phyloP scores from a whole-genome alignment of 2,888 invertebrate genomes.

The Caenorhabditis wallacei region DNA sequence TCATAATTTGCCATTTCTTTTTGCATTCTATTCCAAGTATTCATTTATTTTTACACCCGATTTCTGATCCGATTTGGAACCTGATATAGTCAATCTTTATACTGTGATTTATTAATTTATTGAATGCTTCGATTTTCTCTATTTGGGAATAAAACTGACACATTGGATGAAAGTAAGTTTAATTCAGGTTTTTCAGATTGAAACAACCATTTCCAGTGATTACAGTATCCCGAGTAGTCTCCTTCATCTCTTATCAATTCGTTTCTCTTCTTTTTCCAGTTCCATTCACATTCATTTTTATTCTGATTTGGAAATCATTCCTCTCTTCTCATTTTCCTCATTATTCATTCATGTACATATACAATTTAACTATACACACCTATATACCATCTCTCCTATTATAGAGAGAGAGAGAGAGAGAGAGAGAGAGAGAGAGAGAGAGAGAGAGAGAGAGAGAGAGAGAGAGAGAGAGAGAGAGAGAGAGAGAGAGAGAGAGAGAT shows the following conservation, averaged over 20 bases:
- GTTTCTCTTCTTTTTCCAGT: neutral
- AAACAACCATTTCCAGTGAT: no score
- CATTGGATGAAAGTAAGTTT: constrained; percentile 1
- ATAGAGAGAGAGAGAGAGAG: constrained; percentile 8
- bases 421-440: no score
- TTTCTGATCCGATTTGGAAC: neutral
- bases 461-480: no score
- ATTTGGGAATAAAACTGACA: neutral
- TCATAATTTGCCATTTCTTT: constrained; percentile 14
- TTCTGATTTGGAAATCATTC: neutral
- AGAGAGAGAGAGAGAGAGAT: no score
- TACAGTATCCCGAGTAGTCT: no score
- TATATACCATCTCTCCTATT: constrained; percentile 22
- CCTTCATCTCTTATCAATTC: no score
- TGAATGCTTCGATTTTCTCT: neutral
- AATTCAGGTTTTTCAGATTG: no score
- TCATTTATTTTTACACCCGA: neutral
- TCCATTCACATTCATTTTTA: neutral
- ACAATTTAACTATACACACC: constrained; percentile 33
- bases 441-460: no score
- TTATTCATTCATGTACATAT: constrained; percentile 26
- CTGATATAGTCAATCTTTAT: constrained; percentile 6
- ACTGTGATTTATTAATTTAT: constrained; percentile 25
- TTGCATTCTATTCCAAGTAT: constrained; percentile 21
- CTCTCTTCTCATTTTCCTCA: constrained; percentile 20